Evolutionary conservation across 2,113 vertebrate species (phyloP).

Genomic region (Abramis brama): DNA sequence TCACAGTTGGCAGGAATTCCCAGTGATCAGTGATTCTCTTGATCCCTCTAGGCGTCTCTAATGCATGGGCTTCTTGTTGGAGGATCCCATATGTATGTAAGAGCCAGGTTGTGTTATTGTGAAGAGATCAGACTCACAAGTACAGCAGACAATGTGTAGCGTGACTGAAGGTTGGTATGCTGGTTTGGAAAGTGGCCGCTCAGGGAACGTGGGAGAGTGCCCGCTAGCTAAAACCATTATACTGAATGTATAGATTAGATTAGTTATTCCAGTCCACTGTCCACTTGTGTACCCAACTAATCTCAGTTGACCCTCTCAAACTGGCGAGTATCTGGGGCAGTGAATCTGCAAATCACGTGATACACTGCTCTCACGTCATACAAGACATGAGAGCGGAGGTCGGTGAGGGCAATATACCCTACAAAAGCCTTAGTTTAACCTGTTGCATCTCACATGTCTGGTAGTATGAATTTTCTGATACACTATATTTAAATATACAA

Average conservation of each 20-base stretch:
- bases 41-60: not conserved
- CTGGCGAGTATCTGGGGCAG: constrained; percentile 49
- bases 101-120: constrained; percentile 71
- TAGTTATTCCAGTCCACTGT: constrained; percentile 65
- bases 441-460: no score
- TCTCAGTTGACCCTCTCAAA: constrained; percentile 58
- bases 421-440: no score
- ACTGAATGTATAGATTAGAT: constrained; percentile 46
- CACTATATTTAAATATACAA: not conserved
- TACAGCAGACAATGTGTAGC: constrained; percentile 69
- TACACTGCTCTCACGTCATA: not conserved
- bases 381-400: no score
- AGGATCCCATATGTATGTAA: constrained; percentile 65
- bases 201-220: constrained; percentile 64
- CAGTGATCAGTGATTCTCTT: constrained; percentile 32
- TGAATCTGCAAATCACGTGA: not conserved
- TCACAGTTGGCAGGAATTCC: constrained; percentile 19
- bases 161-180: constrained; percentile 64
- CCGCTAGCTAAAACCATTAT: constrained; percentile 54
- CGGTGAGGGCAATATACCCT: not conserved
- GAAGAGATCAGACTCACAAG: constrained; percentile 55
- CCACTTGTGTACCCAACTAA: constrained; percentile 68
- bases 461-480: not conserved
- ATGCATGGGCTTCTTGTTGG: constrained; percentile 56
- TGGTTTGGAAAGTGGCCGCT: constrained; percentile 41